Evolutionary conservation across 2,113 vertebrate genomes (phyloP), one percentile per base, ranked within the genome.

Genomic region (Riparia riparia): DNA sequence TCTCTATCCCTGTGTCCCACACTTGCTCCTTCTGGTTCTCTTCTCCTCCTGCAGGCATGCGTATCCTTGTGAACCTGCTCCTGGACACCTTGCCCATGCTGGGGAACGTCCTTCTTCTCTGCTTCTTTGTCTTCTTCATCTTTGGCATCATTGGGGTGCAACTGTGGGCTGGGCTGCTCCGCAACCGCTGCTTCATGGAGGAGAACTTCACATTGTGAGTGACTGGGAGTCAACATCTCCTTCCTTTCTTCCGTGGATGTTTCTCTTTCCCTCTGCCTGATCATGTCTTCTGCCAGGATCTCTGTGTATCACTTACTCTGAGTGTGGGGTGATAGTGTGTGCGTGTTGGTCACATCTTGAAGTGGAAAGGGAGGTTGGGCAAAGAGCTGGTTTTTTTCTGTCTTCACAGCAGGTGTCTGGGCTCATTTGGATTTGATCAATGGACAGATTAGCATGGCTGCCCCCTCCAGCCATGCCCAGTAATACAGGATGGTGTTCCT

Each of bases 61-160:
- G 98, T 60, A 98, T 98, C 95, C 98, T 98, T 94, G 98, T 98
- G 96, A 98, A 98, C 93, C 96, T 98, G 81, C 97, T 98, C 25
- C 97, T 98, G 94, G 98, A 98, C 96, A 98, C 98, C 1, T 95
- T 98, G 86, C 98, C 98, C 86, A 98, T 98, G 98, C 95, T 98
- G 97, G 98, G 98, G 18, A 98, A 98, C 0, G 98, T 98, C 47
- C 98, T 98, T 8, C 98, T 98, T 64, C 98, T 98, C 76, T 98
- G 98, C 84, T 98, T 98, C 97, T 98, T 98, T 72, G 98, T 98
- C 95, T 98, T 98, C 97, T 98, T 98, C 93, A 98, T 98, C 96
- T 98, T 98, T 1, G 98, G 98, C 68, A 98, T 98, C 96, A 98
- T 98, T 1, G 98, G 98, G 2, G 98, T 98, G 72, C 98, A 98